A percentile compares a stretch with the other conserved stretches of the same genome.
Conservation (phyloP, 2,113 vertebrate species). For the Nesogale talazaci region DNA sequence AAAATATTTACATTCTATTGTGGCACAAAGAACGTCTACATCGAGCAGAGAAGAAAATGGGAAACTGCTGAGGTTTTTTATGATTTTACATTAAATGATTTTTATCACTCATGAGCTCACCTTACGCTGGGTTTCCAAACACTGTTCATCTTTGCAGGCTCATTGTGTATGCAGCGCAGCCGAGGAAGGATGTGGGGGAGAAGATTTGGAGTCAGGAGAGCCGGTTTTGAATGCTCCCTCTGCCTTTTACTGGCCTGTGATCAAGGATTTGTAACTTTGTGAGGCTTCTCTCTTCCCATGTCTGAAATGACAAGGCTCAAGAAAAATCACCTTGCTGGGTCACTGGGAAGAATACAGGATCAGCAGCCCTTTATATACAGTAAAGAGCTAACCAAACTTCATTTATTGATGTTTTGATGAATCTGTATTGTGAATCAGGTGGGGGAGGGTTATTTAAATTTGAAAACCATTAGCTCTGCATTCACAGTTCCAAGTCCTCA, state of each 20-base stretch:
- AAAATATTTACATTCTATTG: conserved; percentile 25
- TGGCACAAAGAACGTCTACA: neutral
- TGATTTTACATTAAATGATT: conserved; percentile 37
- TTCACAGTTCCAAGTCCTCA: no score
- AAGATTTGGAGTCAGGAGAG: neutral
- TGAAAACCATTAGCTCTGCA: no score
- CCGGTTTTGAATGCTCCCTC: neutral
- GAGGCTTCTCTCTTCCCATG: neutral
- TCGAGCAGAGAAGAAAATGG: conserved; percentile 2
- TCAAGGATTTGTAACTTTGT: conserved; percentile 2
- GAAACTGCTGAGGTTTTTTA: neutral
- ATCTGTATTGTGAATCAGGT: no score
- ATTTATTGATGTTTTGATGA: no score
- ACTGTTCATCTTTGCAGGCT: conserved; percentile 6
- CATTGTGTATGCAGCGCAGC: neutral
- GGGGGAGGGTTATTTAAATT: no score
- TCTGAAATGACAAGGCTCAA: neutral
- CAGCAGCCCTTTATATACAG: neutral
- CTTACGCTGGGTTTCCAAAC: neutral
- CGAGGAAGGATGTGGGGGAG: neutral
- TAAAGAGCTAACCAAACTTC: neutral
- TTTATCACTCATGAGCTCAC: neutral
- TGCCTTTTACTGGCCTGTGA: neutral
- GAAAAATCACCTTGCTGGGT: neutral
- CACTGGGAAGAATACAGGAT: neutral